A percentile compares a stretch with the other conserved stretches of the same genome.
These are phyloP conservation scores for Aelia acuminata DNA, from an alignment of 2,888 invertebrate genomes.

Conservation along the genomic window DNA sequence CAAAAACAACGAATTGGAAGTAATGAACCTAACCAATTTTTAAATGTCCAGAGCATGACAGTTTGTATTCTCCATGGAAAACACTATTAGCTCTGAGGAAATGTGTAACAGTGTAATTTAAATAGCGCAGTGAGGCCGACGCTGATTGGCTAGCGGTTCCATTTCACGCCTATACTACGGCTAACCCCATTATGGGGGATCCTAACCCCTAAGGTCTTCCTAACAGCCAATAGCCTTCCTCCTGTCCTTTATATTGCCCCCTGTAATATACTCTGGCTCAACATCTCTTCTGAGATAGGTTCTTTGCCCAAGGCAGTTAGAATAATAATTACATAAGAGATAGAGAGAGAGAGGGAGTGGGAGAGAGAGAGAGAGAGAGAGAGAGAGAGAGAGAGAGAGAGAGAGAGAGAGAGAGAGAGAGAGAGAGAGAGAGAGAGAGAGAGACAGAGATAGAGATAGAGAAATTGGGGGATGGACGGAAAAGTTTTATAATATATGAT, in stretches of 20 bases:
- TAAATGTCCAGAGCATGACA: background rate
- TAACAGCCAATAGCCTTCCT: background rate
- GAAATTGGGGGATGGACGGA: too few species aligned
- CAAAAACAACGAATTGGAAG: too few species aligned
- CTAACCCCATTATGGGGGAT: conserved; percentile 2
- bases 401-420: background rate
- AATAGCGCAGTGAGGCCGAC: conserved; percentile 2
- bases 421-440: background rate
- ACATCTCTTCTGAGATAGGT: background rate
- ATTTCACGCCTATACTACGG: conserved; percentile 45
- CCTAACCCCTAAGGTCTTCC: background rate
- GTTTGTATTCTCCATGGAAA: background rate
- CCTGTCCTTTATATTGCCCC: background rate
- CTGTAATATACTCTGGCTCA: background rate
- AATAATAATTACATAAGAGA: background rate
- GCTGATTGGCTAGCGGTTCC: conserved; percentile 19
- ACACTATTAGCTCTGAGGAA: background rate
- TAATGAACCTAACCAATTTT: background rate
- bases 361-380: too few species aligned
- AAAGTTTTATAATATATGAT: too few species aligned
- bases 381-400: too few species aligned
- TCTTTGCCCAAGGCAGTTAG: background rate
- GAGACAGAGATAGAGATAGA: background rate
- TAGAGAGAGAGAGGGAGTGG: background rate
- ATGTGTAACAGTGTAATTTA: conserved; percentile 27